These are phyloP conservation scores for Lophius piscatorius DNA, from an alignment of 2,113 vertebrate species.

Conservation along the genomic window DNA sequence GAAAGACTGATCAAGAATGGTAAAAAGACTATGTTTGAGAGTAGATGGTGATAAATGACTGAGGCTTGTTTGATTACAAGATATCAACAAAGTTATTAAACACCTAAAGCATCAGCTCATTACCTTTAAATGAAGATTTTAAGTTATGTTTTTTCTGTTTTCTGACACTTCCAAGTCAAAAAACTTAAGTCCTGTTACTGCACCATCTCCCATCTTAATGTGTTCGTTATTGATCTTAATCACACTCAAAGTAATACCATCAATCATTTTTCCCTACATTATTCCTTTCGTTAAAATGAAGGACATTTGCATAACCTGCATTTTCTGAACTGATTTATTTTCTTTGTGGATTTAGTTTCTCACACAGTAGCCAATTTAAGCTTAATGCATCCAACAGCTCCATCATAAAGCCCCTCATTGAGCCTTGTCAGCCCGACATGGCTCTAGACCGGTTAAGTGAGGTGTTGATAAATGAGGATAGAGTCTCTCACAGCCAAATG, in stretches of 20 bases:
- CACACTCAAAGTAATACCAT: neutral
- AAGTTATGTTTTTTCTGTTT: no score
- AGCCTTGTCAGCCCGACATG: slow-evolving; percentile 6
- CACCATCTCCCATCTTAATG: neutral
- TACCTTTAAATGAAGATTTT: no score
- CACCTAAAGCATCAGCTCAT: no score
- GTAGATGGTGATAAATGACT: neutral
- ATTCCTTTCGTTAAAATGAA: neutral
- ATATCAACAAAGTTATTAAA: no score
- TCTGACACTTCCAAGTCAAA: no score
- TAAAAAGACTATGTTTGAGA: no score
- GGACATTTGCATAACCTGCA: neutral
- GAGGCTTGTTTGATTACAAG: no score
- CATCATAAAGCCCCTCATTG: slow-evolving; percentile 17
- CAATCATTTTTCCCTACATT: neutral
- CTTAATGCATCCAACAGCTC: neutral
- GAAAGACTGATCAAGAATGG: no score
- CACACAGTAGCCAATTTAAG: slow-evolving; percentile 20
- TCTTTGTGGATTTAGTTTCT: slow-evolving; percentile 6
- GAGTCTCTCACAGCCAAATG: slow-evolving; percentile 1
- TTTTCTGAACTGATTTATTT: neutral
- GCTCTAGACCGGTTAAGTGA: slow-evolving; percentile 15
- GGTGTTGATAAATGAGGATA: slow-evolving; percentile 10
- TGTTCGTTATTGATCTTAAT: neutral
- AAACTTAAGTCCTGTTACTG: no score